Percentiles rank a stretch among this genome's conserved stretches.
Evolutionary conservation across 2,888 invertebrate genomes (phyloP).

Genomic region (Zaprionus lineosus): DNA sequence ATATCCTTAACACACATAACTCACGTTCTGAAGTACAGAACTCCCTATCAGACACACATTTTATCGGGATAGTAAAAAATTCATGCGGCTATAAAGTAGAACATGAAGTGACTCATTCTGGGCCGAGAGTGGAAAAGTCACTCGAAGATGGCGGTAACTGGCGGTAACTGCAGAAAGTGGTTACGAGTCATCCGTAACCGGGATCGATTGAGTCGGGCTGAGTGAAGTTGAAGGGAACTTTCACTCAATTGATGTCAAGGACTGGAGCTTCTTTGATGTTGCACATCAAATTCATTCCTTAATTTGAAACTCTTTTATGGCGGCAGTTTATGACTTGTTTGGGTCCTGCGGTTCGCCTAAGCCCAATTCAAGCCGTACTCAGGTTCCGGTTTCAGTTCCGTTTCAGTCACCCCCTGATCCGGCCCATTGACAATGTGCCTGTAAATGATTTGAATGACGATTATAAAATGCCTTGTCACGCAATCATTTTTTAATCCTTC

Average conservation of each 20-base stretch:
- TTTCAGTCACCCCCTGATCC: too few species aligned
- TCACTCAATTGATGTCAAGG: conserved; percentile 13
- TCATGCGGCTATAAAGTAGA: conserved; percentile 39
- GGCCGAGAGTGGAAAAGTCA: neutral
- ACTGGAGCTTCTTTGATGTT: conserved; percentile 25
- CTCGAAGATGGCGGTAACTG: neutral
- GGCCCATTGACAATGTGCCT: conserved; percentile 68
- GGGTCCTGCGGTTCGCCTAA: conserved; percentile 60
- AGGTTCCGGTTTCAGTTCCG: neutral
- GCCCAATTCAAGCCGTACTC: conserved; percentile 40
- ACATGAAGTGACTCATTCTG: conserved; percentile 35
- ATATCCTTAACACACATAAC: conserved; percentile 21
- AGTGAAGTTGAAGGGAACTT: conserved; percentile 8
- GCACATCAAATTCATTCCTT: conserved; percentile 64
- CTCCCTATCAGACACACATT: too few species aligned
- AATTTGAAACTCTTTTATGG: conserved; percentile 78
- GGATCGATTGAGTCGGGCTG: conserved; percentile 16
- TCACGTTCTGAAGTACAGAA: conserved; percentile 8
- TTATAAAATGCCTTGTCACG: conserved; percentile 79
- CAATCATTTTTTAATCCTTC: conserved; percentile 77
- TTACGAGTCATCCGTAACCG: neutral
- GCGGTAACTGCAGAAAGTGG: conserved; percentile 3
- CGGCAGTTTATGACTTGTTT: conserved; percentile 75
- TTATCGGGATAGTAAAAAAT: conserved; percentile 39
- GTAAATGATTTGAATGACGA: conserved; percentile 70